Evolutionary conservation across 2,113 vertebrate species (phyloP).

Genomic region (Hypanus sabinus): DNA sequence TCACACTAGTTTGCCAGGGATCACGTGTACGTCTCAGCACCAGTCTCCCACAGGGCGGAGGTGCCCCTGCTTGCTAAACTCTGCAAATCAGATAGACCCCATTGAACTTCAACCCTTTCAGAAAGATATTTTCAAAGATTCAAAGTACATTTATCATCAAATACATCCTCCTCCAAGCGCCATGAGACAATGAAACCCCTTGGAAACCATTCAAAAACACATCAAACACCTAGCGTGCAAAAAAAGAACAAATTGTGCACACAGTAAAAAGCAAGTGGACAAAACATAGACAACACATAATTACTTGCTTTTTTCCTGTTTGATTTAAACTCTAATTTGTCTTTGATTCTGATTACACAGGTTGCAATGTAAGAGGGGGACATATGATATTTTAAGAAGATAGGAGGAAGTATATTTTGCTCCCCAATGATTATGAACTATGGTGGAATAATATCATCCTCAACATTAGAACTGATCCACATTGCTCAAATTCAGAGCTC

Average conservation of each 20-base stretch:
- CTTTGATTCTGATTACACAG: not conserved
- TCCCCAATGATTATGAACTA: not conserved
- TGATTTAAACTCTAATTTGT: not conserved
- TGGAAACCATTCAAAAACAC: too few relatives aligned
- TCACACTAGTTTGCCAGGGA: not conserved
- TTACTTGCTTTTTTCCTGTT: not conserved
- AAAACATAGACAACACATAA: too few relatives aligned
- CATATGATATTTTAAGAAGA: not conserved
- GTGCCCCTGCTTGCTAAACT: not conserved
- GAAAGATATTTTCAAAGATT: not conserved
- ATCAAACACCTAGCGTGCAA: too few relatives aligned
- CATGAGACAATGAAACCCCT: too few relatives aligned
- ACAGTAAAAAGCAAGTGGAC: too few relatives aligned
- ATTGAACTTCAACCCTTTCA: not conserved
- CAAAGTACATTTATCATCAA: too few relatives aligned
- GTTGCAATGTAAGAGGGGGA: not conserved
- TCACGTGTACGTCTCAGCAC: not conserved
- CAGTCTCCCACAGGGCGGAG: not conserved
- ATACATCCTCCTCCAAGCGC: too few relatives aligned
- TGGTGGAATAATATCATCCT: not conserved
- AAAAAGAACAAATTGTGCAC: too few relatives aligned
- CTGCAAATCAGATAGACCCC: not conserved
- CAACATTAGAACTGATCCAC: not conserved
- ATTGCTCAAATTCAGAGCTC: not conserved
- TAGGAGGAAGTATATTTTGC: not conserved